Percentiles rank a stretch among this genome's conserved stretches.
Conservation (phyloP, 2,113 vertebrate genomes). For the Amphiprion ocellaris region DNA sequence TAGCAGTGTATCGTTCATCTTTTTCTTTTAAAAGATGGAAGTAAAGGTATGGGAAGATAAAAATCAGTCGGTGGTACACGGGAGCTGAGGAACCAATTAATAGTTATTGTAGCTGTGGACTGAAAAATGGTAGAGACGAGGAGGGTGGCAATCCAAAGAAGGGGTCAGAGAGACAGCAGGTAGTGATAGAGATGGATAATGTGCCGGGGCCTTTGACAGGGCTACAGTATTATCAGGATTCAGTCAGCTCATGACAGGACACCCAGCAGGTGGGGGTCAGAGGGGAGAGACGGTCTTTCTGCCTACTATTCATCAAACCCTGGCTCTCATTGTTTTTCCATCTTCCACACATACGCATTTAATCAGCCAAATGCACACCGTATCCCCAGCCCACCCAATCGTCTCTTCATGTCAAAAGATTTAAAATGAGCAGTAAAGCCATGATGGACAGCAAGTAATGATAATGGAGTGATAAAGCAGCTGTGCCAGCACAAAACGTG, state of each 20-base stretch:
- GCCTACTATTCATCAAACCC: slow-evolving; percentile 65
- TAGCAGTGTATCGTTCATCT: neutral
- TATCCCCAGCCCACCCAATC: slow-evolving; percentile 52
- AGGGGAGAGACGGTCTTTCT: slow-evolving; percentile 41
- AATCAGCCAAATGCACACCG: slow-evolving; percentile 60
- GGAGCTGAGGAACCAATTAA: slow-evolving; percentile 11
- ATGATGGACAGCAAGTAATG: slow-evolving; percentile 66
- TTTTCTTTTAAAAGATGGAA: neutral
- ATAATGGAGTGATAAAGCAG: slow-evolving; percentile 70
- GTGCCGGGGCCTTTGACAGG: slow-evolving; percentile 10
- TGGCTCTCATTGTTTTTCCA: slow-evolving; percentile 36
- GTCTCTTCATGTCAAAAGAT: slow-evolving; percentile 46
- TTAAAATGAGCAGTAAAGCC: slow-evolving; percentile 54
- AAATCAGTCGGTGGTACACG: slow-evolving; percentile 1
- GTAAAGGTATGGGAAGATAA: neutral
- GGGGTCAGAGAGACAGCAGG: slow-evolving; percentile 6
- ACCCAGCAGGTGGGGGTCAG: slow-evolving; percentile 51
- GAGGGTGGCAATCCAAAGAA: neutral
- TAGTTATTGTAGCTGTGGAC: neutral
- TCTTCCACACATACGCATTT: slow-evolving; percentile 49
- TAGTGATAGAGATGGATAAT: slow-evolving; percentile 45
- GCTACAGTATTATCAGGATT: slow-evolving; percentile 38
- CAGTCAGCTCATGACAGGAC: slow-evolving; percentile 46
- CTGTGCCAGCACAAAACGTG: slow-evolving; percentile 55
- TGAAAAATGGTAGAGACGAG: neutral